A percentile compares a stretch with the other conserved stretches of the same genome.
Evolutionary conservation across 2,113 vertebrate genomes (phyloP).

Genomic region (Pelobates fuscus): DNA sequence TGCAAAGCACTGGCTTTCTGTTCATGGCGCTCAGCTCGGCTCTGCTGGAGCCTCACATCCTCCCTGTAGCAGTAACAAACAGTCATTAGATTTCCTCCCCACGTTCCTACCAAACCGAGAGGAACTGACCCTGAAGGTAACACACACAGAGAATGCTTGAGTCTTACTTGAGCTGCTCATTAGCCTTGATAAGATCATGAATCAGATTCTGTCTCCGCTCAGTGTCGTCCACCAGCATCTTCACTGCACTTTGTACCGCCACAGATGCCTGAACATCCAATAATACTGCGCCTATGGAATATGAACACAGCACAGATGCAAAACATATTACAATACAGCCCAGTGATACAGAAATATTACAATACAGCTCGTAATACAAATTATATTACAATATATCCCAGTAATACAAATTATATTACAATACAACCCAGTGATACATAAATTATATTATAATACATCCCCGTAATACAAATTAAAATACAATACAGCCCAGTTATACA

Average conservation of each 20-base stretch:
- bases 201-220: slow-evolving; percentile 78
- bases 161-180: slow-evolving; percentile 79
- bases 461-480: too few relatives aligned
- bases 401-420: too few relatives aligned
- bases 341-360: too few relatives aligned
- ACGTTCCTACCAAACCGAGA: not conserved
- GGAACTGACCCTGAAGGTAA: not conserved
- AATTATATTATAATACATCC: too few relatives aligned
- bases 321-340: too few relatives aligned
- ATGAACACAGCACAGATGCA: too few relatives aligned
- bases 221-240: slow-evolving; percentile 75
- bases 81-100: not conserved
- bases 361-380: too few relatives aligned
- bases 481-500: too few relatives aligned
- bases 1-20: slow-evolving; percentile 77
- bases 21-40: slow-evolving; percentile 67
- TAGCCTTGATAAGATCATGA: slow-evolving; percentile 79
- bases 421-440: too few relatives aligned
- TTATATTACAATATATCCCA: too few relatives aligned
- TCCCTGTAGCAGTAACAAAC: slow-evolving; percentile 63
- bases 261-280: slow-evolving; percentile 75
- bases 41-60: slow-evolving; percentile 70
- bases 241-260: slow-evolving; percentile 73
- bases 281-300: slow-evolving; percentile 70
- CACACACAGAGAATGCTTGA: too few relatives aligned